phyloP scores from a whole-genome alignment of 2,888 invertebrate genomes.

The Panorpa germanica region DNA sequence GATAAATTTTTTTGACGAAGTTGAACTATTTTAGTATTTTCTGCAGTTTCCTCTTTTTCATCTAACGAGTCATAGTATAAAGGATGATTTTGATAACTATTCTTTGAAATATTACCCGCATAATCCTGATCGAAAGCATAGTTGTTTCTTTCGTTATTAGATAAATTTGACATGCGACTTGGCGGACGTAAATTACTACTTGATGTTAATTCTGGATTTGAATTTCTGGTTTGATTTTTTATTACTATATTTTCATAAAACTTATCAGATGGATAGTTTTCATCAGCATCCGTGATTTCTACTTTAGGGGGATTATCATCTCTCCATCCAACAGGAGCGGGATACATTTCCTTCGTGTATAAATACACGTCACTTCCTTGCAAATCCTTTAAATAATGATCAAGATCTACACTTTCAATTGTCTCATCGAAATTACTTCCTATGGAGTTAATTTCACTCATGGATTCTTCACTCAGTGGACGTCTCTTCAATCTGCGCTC shows the following conservation, averaged over 20 bases:
- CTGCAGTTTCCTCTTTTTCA: conserved; percentile 2
- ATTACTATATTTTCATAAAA: conserved; percentile 9
- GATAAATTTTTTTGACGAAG: conserved; percentile 14
- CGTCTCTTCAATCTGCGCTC: conserved; percentile 46
- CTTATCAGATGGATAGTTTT: too few relatives aligned
- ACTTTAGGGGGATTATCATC: too few relatives aligned
- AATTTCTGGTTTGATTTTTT: conserved; percentile 3
- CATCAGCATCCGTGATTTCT: too few relatives aligned
- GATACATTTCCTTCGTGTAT: too few relatives aligned
- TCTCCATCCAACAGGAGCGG: too few relatives aligned
- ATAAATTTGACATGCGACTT: too few relatives aligned
- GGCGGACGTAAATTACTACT: too few relatives aligned
- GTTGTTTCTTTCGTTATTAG: too few relatives aligned
- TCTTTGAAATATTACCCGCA: too few relatives aligned
- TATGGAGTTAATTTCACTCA: conserved; percentile 44
- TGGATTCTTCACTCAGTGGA: conserved; percentile 56
- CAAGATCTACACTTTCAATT: conserved; percentile 37
- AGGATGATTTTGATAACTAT: conserved; percentile 3
- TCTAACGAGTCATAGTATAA: conserved; percentile 6
- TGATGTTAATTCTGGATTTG: not conserved
- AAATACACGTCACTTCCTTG: conserved; percentile 30
- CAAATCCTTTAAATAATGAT: conserved; percentile 45
- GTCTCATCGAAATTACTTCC: conserved; percentile 32
- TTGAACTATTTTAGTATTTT: not conserved
- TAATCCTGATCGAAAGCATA: too few relatives aligned